Evolutionary conservation across 2,797 vertebrate genomes (phyloP).

Genomic region (Poecilia gillii): DNA sequence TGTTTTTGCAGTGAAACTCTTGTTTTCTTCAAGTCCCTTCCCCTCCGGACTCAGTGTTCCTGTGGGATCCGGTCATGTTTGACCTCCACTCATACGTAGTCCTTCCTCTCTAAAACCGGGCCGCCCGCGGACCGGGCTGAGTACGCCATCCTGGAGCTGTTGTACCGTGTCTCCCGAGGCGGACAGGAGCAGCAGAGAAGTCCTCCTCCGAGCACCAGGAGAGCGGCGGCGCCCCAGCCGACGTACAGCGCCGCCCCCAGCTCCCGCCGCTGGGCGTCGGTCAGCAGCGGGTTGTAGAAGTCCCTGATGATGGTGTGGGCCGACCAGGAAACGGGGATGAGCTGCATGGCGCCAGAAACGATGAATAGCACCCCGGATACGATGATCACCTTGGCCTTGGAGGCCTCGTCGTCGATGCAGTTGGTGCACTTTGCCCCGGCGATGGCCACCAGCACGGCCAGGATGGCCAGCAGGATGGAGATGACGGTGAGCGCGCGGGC

Average conservation of each 20-base stretch:
- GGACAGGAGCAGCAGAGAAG: slow-evolving; percentile 95
- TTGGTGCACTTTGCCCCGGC: slow-evolving; percentile 94
- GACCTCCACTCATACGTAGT: slow-evolving; percentile 85
- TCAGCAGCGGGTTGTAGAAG: slow-evolving; percentile 90
- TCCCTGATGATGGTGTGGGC: slow-evolving; percentile 94
- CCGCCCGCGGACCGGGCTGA: slow-evolving; percentile 84
- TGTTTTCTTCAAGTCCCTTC: slow-evolving; percentile 9
- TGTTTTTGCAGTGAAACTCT: slow-evolving; percentile 9
- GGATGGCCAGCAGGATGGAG: slow-evolving; percentile 85
- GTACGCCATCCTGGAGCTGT: slow-evolving; percentile 85
- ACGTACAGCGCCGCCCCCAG: slow-evolving; percentile 90
- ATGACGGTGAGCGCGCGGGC: slow-evolving; percentile 90
- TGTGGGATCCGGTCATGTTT: background rate
- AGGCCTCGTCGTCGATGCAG: slow-evolving; percentile 90
- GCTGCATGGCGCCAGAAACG: slow-evolving; percentile 86
- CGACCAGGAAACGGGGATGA: slow-evolving; percentile 93
- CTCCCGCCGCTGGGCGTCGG: slow-evolving; percentile 87
- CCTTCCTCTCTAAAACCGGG: slow-evolving; percentile 88
- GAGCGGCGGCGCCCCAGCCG: slow-evolving; percentile 88
- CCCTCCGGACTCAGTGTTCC: background rate
- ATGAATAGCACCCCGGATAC: slow-evolving; percentile 90
- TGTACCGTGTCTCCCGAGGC: slow-evolving; percentile 86
- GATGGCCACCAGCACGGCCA: slow-evolving; percentile 89
- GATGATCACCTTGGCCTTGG: slow-evolving; percentile 94
- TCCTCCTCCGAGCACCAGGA: slow-evolving; percentile 88